These are phyloP conservation scores for Engystomops pustulosus DNA, from an alignment of 2,113 vertebrate species.

Conservation along the genomic window DNA sequence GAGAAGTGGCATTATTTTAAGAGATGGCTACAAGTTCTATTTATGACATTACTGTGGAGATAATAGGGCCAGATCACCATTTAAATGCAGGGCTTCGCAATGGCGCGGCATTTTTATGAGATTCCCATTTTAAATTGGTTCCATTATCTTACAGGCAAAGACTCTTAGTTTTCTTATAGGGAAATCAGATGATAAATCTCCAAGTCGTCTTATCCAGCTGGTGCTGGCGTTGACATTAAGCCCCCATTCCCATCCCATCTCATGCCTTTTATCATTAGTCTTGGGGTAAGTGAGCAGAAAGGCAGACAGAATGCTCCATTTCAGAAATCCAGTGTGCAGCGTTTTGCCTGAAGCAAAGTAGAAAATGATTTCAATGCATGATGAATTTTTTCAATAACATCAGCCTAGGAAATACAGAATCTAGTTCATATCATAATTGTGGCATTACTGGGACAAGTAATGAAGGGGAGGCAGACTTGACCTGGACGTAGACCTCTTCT, in stretches of 20 bases:
- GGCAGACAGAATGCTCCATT: constrained; percentile 58
- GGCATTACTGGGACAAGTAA: constrained; percentile 38
- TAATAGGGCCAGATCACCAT: constrained; percentile 30
- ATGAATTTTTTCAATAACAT: constrained; percentile 75
- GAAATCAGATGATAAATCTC: constrained; percentile 43
- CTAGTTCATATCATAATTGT: constrained; percentile 65
- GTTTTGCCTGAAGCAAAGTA: constrained; percentile 68
- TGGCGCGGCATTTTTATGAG: constrained; percentile 4
- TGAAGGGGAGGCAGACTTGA: constrained; percentile 11
- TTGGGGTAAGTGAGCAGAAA: constrained; percentile 70
- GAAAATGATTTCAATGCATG: constrained; percentile 69
- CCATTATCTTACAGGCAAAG: constrained; percentile 34
- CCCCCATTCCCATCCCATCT: constrained; percentile 61
- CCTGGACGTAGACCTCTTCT: not conserved
- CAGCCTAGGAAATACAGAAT: constrained; percentile 64
- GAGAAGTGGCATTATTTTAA: constrained; percentile 33
- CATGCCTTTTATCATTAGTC: constrained; percentile 65
- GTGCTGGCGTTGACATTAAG: constrained; percentile 61
- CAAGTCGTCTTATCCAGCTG: not conserved
- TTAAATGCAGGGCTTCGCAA: constrained; percentile 30
- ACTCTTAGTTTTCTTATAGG: constrained; percentile 44
- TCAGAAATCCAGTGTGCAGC: constrained; percentile 46
- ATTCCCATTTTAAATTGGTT: constrained; percentile 14
- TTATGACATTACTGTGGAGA: constrained; percentile 31
- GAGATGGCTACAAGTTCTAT: constrained; percentile 1